Evolutionary conservation across 2,797 vertebrate species (phyloP).

Genomic region (Rachycentron canadum): DNA sequence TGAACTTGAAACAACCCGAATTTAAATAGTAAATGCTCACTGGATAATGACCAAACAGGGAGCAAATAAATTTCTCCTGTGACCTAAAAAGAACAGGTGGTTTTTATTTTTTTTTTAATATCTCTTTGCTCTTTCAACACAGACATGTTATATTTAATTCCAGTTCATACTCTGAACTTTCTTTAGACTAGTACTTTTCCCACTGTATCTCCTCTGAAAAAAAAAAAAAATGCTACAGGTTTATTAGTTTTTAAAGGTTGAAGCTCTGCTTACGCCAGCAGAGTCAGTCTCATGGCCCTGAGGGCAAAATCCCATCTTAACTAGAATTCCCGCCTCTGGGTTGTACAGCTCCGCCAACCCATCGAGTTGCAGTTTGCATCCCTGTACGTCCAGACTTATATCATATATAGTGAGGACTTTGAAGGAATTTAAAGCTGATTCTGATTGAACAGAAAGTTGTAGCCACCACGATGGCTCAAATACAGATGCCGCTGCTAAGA

Average conservation of each 20-base stretch:
- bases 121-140: not conserved
- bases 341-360: too few species aligned
- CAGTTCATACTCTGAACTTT: slow-evolving; percentile 21
- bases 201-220: slow-evolving; percentile 2
- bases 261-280: not conserved
- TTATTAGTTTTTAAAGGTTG: not conserved
- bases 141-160: slow-evolving; percentile 35
- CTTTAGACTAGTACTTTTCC: not conserved
- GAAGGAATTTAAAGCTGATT: too few species aligned
- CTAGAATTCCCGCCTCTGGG: too few species aligned
- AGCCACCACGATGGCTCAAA: too few species aligned
- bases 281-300: not conserved
- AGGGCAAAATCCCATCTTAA: not conserved
- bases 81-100: not conserved
- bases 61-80: not conserved
- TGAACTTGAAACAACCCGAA: not conserved
- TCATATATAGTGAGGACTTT: too few species aligned
- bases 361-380: too few species aligned
- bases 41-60: not conserved
- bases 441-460: too few species aligned
- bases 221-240: not conserved
- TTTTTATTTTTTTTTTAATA: not conserved
- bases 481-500: too few species aligned
- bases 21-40: not conserved
- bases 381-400: too few species aligned